phyloP scores from a whole-genome alignment of 2,113 vertebrate species.

The Phycodurus eques region DNA sequence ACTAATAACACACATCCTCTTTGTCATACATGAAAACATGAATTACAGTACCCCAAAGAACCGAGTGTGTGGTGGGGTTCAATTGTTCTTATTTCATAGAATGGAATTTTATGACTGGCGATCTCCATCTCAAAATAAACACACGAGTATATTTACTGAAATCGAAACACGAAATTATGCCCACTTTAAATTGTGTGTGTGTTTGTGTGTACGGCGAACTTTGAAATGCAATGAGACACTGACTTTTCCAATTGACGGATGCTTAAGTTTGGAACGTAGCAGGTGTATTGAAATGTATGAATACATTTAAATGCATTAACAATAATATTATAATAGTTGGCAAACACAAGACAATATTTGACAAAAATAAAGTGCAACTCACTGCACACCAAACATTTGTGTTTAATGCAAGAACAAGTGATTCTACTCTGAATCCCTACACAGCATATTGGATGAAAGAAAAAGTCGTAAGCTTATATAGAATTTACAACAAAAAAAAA shows the following conservation, averaged over 20 bases:
- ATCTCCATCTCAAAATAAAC: background rate
- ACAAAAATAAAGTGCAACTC: slow-evolving; percentile 71
- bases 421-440: slow-evolving; percentile 4
- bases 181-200: background rate
- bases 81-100: background rate
- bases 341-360: slow-evolving; percentile 22
- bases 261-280: background rate
- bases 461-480: slow-evolving; percentile 5
- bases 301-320: background rate
- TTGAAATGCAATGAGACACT: no score
- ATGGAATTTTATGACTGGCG: background rate
- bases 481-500: background rate
- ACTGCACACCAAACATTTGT: slow-evolving; percentile 32
- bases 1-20: background rate
- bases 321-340: background rate
- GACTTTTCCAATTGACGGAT: no score
- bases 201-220: no score
- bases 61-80: background rate
- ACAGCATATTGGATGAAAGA: slow-evolving; percentile 13
- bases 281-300: background rate
- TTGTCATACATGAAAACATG: background rate
- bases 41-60: background rate
- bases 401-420: slow-evolving; percentile 27
- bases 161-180: background rate
- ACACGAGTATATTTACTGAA: background rate